Evolutionary conservation across 2,888 invertebrate genomes (phyloP).

Genomic region (Drosophila histrio): DNA sequence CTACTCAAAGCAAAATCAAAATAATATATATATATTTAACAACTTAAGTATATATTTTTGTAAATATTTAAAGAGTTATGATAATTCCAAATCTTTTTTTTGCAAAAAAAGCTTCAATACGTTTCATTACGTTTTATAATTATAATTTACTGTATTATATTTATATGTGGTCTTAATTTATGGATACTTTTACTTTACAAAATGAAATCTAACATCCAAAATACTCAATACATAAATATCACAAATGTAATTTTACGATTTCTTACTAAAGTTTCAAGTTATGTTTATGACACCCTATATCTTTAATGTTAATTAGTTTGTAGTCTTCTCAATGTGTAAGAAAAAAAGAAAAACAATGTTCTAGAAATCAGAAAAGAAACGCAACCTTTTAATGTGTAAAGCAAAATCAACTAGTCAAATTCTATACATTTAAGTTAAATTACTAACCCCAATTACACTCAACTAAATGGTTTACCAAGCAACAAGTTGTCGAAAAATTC

Average conservation of each 20-base stretch:
- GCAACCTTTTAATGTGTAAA: constrained; percentile 70
- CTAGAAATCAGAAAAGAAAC: constrained; percentile 39
- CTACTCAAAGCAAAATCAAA: constrained; percentile 24
- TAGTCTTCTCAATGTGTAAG: constrained; percentile 57
- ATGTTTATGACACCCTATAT: constrained; percentile 44
- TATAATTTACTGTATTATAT: constrained; percentile 73
- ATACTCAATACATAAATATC: constrained; percentile 81
- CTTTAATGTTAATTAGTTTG: constrained; percentile 79
- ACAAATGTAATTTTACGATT: constrained; percentile 70
- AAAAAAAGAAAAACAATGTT: constrained; percentile 42
- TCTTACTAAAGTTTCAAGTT: constrained; percentile 56
- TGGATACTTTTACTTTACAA: constrained; percentile 48
- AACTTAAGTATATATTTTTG: constrained; percentile 52
- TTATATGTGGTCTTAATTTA: constrained; percentile 77
- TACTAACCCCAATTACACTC: constrained; percentile 79
- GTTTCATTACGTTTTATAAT: constrained; percentile 35
- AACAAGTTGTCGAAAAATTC: constrained; percentile 36
- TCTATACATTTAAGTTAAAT: constrained; percentile 75
- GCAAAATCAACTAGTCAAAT: constrained; percentile 83
- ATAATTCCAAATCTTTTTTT: constrained; percentile 50
- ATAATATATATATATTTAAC: constrained; percentile 9
- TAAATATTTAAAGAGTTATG: constrained; percentile 60
- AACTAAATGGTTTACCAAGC: constrained; percentile 47
- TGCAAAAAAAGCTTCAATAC: constrained; percentile 55
- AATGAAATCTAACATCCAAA: constrained; percentile 78